Percentiles rank a stretch among this genome's conserved stretches.
These are phyloP conservation scores for Macaca mulatta DNA, from an alignment of 2,113 vertebrate genomes.

Conservation along the genomic window DNA sequence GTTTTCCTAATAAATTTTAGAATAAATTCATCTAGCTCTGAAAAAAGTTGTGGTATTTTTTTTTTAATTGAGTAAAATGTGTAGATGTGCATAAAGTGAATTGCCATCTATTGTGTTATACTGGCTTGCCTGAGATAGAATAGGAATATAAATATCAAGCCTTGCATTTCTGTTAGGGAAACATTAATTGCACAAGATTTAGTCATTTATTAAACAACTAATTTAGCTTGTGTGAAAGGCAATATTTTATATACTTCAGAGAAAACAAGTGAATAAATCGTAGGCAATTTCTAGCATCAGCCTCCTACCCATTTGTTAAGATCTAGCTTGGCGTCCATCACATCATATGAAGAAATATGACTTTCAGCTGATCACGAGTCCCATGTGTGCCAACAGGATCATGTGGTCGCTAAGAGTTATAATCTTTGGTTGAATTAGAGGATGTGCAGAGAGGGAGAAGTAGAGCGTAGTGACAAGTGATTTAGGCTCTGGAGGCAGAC, in stretches of 20 bases:
- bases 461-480: not conserved
- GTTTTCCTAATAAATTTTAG: conserved; percentile 33
- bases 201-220: conserved; percentile 14
- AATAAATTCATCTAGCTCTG: conserved; percentile 29
- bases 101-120: conserved; percentile 42
- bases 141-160: conserved; percentile 14
- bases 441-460: not conserved
- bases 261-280: not conserved
- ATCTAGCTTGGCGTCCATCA: not conserved
- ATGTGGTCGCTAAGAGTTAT: not conserved
- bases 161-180: conserved; percentile 32
- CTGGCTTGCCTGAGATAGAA: not conserved
- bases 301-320: not conserved
- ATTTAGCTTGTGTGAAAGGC: conserved; percentile 1
- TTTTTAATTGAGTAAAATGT: conserved; percentile 27
- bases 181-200: conserved; percentile 26
- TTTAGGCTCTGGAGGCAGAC: not conserved
- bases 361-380: not conserved
- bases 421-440: not conserved
- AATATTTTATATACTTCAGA: not conserved
- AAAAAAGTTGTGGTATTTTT: not conserved
- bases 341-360: not conserved
- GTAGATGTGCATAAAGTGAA: conserved; percentile 47
- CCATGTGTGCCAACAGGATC: not conserved
- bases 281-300: not conserved